Base-by-base conservation (phyloP, 1,140 invertebrate species). In the Dreissena polymorpha region DNA sequence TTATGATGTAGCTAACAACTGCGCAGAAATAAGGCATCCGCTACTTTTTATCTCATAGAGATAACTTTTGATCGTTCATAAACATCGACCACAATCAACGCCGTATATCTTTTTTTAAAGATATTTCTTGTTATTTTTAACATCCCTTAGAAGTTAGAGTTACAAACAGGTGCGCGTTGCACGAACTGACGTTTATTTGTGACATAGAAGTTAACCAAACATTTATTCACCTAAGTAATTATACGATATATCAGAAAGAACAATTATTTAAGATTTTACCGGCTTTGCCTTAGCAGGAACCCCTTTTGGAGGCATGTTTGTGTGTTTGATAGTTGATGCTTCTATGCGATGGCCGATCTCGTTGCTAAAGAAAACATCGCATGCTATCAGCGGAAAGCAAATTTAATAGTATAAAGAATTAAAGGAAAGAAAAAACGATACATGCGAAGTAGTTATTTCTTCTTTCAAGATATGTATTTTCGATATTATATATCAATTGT, bases 271-370 rank as follows among this genome's bases (percentile, higher is more conserved):
- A 10, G 16, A n/a, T 57, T 60, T 71, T 65, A 76, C 86, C 86
- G 85, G 84, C 70, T 87, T 85, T 18, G 72, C 80, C 55, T 85
- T 87, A 23, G 23, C 80, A 29, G 71, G 21, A 70, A 65, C n/a
- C n/a, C n/a, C 73, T 69, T 86, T 86, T 29, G 84, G 82, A 64
- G 84, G 86, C 86, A 87, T 87, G 50, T 82, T 87, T 27, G 63
- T 73, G 10, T 78, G 10, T n/a, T 23, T 21, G 10, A 57, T 57
- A 27, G 57, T n/a, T 63, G 27, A 51, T 18, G 23, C 57, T 25
- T 18, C n/a, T 57, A 64, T 18, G 57, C 70, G 68, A 73, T 85
- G 83, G 83, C 83, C 76, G 83, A 60, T 67, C 60, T 71, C 49
- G 83, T 85, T 85, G 72, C 83, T 80, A 85, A 49, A 80, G 83